phyloP scores from a whole-genome alignment of 2,888 invertebrate species.

The Orchestes rusci region DNA sequence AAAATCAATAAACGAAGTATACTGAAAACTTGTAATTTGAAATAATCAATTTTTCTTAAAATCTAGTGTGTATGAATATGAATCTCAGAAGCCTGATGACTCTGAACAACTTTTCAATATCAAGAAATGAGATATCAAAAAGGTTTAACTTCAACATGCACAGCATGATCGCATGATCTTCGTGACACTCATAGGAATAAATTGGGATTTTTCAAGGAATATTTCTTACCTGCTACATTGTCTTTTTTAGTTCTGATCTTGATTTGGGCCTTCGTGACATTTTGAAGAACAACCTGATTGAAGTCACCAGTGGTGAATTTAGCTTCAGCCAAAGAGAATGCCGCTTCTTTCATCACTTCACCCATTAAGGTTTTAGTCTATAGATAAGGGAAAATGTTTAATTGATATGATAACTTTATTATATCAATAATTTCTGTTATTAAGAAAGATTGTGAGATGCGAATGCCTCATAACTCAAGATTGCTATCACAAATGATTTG shows the following conservation, averaged over 20 bases:
- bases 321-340: constrained; percentile 96
- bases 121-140: too few species aligned
- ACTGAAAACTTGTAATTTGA: too few species aligned
- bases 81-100: too few species aligned
- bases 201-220: background rate
- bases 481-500: too few species aligned
- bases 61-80: too few species aligned
- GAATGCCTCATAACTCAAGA: too few species aligned
- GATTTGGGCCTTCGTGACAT: constrained; percentile 96
- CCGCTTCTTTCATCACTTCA: constrained; percentile 99
- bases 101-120: too few species aligned
- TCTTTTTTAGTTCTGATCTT: constrained; percentile 96
- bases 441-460: too few species aligned
- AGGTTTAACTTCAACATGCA: too few species aligned
- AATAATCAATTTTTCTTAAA: too few species aligned
- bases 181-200: background rate
- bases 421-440: background rate
- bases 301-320: constrained; percentile 95
- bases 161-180: too few species aligned
- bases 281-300: constrained; percentile 95
- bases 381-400: constrained; percentile 1
- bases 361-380: constrained; percentile 97
- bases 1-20: too few species aligned
- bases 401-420: background rate
- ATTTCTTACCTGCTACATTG: constrained; percentile 70